These are phyloP conservation scores for Willisornis vidua DNA, from an alignment of 2,113 vertebrate species.

Conservation along the genomic window DNA sequence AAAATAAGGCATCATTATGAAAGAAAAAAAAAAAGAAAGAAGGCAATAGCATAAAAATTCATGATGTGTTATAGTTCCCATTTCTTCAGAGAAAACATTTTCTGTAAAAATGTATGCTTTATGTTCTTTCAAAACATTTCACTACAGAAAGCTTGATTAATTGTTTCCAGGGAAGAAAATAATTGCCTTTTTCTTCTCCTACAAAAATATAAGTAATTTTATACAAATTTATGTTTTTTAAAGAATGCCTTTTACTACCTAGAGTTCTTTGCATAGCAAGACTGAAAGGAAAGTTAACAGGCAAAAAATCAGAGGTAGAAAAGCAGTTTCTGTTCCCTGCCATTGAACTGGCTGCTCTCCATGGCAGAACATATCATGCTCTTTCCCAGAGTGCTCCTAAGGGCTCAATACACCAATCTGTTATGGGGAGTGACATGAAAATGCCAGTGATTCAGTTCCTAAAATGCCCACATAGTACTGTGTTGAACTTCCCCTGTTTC, in stretches of 20 bases:
- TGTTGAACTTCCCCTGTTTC: neutral
- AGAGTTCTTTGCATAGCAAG: neutral
- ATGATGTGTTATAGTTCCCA: neutral
- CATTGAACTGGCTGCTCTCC: neutral
- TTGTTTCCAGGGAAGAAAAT: conserved; percentile 20
- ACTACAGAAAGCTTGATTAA: conserved; percentile 16
- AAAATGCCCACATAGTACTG: neutral
- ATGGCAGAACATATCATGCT: neutral
- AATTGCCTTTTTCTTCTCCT: conserved; percentile 3
- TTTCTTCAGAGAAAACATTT: neutral
- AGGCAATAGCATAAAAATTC: neutral
- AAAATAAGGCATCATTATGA: neutral
- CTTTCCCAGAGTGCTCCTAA: neutral
- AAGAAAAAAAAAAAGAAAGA: conserved; percentile 15
- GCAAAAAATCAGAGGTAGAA: neutral
- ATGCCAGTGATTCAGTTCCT: neutral
- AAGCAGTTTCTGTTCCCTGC: neutral
- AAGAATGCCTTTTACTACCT: neutral
- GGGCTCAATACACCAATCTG: neutral
- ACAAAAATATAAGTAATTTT: neutral
- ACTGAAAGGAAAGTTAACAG: neutral
- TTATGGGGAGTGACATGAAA: neutral
- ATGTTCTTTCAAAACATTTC: neutral
- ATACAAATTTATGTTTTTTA: neutral
- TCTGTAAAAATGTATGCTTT: neutral